These are phyloP conservation scores for Diplolepis rosae DNA, from an alignment of 2,888 invertebrate genomes.

Conservation along the genomic window DNA sequence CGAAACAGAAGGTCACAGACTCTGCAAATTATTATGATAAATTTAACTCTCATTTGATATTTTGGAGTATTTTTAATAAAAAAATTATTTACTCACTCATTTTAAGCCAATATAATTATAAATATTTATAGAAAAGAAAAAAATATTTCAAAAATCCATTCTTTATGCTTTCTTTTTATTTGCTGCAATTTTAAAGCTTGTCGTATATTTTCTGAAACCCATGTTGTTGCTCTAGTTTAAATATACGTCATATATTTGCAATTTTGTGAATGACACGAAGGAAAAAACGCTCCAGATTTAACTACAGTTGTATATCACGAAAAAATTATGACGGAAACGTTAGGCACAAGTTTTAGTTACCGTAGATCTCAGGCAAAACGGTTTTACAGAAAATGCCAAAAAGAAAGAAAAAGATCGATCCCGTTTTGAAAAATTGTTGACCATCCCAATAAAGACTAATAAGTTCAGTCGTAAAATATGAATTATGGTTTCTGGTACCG, in stretches of 20 bases:
- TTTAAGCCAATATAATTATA: too few relatives aligned
- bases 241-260: conserved; percentile 6
- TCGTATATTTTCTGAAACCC: conserved; percentile 9
- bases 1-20: too few relatives aligned
- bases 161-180: not conserved
- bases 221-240: conserved; percentile 35
- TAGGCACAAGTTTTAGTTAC: not conserved
- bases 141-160: too few relatives aligned
- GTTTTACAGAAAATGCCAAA: not conserved
- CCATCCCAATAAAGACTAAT: conserved; percentile 39
- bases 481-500: conserved; percentile 55
- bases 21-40: too few relatives aligned
- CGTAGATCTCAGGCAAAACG: not conserved
- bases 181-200: not conserved
- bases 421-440: conserved; percentile 33
- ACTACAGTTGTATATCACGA: conserved; percentile 55
- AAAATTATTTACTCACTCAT: too few relatives aligned
- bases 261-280: not conserved
- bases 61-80: too few relatives aligned
- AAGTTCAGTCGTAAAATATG: conserved; percentile 36
- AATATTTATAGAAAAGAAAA: too few relatives aligned
- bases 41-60: too few relatives aligned
- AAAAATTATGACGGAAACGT: conserved; percentile 3
- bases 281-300: conserved; percentile 57
- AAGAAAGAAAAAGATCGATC: conserved; percentile 31